Evolutionary conservation across 37 sponge, comb jelly and placozoan genomes (phyloP).

Genomic region (Halichondria panicea): DNA sequence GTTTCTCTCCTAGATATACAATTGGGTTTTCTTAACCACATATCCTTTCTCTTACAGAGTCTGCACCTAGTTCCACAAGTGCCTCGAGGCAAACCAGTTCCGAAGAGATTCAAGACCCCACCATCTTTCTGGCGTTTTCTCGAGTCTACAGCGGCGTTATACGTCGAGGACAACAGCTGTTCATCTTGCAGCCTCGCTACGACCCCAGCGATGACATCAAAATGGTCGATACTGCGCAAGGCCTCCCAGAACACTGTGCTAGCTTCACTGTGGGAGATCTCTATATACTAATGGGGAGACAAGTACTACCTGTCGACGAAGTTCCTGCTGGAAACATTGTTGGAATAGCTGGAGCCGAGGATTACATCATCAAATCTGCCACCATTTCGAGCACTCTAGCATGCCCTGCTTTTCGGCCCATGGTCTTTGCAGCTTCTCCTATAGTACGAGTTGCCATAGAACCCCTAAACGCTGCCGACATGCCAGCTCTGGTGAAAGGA

Average conservation of each 20-base stretch:
- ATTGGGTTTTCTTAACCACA: not conserved
- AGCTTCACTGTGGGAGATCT: constrained; percentile 43
- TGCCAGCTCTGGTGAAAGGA: constrained; percentile 68
- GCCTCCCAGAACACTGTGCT: constrained; percentile 15
- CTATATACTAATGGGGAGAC: constrained; percentile 92
- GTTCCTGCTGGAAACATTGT: constrained; percentile 88
- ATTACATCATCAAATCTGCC: constrained; percentile 76
- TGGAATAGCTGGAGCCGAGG: constrained; percentile 90
- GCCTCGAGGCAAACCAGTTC: no score
- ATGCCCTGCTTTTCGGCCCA: constrained; percentile 85
- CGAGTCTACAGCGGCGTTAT: constrained; percentile 85
- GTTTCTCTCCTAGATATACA: not conserved
- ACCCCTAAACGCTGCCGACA: constrained; percentile 72
- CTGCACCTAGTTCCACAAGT: not conserved
- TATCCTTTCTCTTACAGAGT: not conserved
- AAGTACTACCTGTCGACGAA: constrained; percentile 65
- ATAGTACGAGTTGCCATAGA: constrained; percentile 94
- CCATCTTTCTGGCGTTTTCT: constrained; percentile 83
- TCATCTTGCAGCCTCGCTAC: constrained; percentile 84
- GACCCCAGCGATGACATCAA: constrained; percentile 51
- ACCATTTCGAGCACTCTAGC: constrained; percentile 81
- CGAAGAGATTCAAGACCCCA: not conserved
- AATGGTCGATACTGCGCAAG: not conserved
- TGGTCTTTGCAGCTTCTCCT: constrained; percentile 76
- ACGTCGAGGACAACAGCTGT: constrained; percentile 60